Evolutionary conservation across 2,888 invertebrate species (phyloP).

Genomic region (Sarcophaga variegata): DNA sequence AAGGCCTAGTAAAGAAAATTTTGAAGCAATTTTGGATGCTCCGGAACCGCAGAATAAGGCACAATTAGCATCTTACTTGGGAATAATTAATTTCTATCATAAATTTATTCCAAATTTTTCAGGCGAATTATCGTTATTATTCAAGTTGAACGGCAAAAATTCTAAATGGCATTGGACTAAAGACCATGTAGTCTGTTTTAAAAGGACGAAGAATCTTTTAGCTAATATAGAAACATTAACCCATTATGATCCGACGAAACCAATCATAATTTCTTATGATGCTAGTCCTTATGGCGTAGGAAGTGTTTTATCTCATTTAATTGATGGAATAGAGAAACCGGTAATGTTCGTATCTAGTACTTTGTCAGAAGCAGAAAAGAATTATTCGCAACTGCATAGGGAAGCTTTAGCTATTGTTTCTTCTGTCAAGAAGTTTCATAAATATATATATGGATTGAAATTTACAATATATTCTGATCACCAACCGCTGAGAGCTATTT

Average conservation of each 20-base stretch:
- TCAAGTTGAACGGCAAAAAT: slow-evolving; percentile 47
- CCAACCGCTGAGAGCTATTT: no score
- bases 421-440: no score
- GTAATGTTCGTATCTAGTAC: slow-evolving; percentile 57
- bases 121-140: slow-evolving; percentile 36
- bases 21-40: slow-evolving; percentile 9
- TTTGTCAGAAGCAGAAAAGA: slow-evolving; percentile 21
- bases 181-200: slow-evolving; percentile 34
- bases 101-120: slow-evolving; percentile 64
- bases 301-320: slow-evolving; percentile 49
- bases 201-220: slow-evolving; percentile 48
- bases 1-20: slow-evolving; percentile 18
- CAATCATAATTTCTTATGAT: slow-evolving; percentile 49
- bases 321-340: slow-evolving; percentile 49
- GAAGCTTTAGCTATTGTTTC: no score
- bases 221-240: slow-evolving; percentile 33
- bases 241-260: slow-evolving; percentile 56
- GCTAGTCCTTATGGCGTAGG: slow-evolving; percentile 61
- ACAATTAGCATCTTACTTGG: slow-evolving; percentile 18
- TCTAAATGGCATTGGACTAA: slow-evolving; percentile 44
- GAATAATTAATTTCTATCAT: slow-evolving; percentile 44
- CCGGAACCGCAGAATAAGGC: slow-evolving; percentile 18
- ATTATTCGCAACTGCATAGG: no score
- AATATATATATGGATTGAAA: no score
- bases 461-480: no score